These are phyloP conservation scores for Erythrocercus mccallii DNA, from an alignment of 2,113 vertebrate genomes.

Conservation along the genomic window DNA sequence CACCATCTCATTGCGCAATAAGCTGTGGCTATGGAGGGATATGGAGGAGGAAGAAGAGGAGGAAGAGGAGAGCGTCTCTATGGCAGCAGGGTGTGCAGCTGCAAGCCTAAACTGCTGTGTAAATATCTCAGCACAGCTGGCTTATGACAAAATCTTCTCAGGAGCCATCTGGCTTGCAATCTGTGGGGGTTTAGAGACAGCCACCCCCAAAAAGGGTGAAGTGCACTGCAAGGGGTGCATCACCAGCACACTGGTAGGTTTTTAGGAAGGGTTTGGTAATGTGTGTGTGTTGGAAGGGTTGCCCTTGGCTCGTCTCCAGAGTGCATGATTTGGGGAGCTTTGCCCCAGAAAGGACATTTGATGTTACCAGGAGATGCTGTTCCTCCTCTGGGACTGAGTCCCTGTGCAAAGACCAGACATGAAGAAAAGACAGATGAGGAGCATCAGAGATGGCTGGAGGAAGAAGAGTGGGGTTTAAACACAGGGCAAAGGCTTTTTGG, in stretches of 20 bases:
- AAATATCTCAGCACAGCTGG: background rate
- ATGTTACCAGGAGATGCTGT: background rate
- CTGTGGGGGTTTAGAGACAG: background rate
- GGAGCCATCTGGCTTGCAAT: background rate
- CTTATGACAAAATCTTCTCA: background rate
- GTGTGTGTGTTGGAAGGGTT: background rate
- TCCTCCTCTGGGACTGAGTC: background rate
- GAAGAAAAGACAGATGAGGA: rapidly evolving
- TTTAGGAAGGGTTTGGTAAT: background rate
- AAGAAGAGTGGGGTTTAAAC: background rate
- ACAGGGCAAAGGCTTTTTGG: background rate
- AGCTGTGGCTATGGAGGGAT: background rate
- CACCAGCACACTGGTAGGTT: background rate
- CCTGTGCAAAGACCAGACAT: background rate
- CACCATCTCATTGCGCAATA: background rate
- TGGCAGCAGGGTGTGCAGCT: background rate
- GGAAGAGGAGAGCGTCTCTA: background rate
- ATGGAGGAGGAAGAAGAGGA: background rate
- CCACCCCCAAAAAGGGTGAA: background rate
- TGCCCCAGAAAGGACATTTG: background rate
- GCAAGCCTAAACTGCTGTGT: background rate
- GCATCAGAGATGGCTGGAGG: background rate
- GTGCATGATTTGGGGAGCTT: background rate
- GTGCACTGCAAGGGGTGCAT: background rate
- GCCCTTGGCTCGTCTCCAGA: background rate